Evolutionary conservation across 2,888 invertebrate species (phyloP), one percentile per base, ranked within the genome.

Genomic region (Dysmachus trigonus): DNA sequence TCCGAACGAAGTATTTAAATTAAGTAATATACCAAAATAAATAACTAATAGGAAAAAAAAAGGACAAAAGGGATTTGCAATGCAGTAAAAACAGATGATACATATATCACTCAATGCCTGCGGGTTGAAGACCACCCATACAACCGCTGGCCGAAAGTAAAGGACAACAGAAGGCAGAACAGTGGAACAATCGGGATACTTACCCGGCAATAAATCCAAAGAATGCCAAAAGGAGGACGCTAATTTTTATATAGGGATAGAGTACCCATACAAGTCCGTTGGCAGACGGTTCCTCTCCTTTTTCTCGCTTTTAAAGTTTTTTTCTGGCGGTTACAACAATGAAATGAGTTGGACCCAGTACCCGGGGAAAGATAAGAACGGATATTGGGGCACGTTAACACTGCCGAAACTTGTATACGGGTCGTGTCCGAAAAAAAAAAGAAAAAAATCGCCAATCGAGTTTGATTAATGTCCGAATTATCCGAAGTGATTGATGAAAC

Each of bases 391-490:
- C 73, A 73, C 73, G n/a, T 73, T 31, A 73, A 33, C 73, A 73
- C 73, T n/a, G 27, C 62, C 31, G 79, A 51, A 27, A 51, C 47
- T 27, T 79, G 62, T 71, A 35, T 82, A 82, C 82, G 82, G 35
- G 35, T n/a, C 22, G 33, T 82, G 82, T 82, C 82, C 62, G 22
- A 83, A 62, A 74, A 51, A 85, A 85, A 85, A 74, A 74, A 31
- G 22, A 83, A 62, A 74, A 51, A 85, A 85, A 85, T 85, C 85
- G 47, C 85, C 73, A 85, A 88, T 88, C 88, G 87, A 89, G 88
- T 88, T 89, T 89, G 89, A 89, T 89, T 88, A 89, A 89, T 89
- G 88, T 88, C 88, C 88, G 88, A 89, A 88, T 88, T 89, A 89
- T 88, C 88, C 88, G 83, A 87, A 87, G 88, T 89, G 89, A 89